phyloP scores from a whole-genome alignment of 1,140 invertebrate species.

The Bemisia tabaci region DNA sequence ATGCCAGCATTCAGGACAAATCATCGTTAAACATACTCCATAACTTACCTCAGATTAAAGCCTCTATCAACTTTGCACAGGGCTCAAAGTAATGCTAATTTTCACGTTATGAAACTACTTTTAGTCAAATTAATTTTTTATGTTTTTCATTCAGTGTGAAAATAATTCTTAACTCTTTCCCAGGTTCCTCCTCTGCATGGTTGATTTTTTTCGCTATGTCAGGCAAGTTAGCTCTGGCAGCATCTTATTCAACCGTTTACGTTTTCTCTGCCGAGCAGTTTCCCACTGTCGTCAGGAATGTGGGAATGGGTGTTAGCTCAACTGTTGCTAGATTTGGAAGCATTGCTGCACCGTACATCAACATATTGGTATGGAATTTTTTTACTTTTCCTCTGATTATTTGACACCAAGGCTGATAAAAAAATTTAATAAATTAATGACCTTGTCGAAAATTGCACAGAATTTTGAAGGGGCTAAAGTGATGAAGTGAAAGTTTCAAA shows the following conservation, averaged over 20 bases:
- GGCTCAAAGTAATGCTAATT: too few relatives aligned
- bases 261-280: slow-evolving; percentile 71
- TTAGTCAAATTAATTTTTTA: too few relatives aligned
- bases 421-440: slow-evolving; percentile 5
- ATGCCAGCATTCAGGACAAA: too few relatives aligned
- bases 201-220: slow-evolving; percentile 48
- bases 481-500: not conserved
- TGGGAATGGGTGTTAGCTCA: slow-evolving; percentile 59
- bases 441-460: not conserved
- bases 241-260: slow-evolving; percentile 65
- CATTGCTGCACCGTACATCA: slow-evolving; percentile 57
- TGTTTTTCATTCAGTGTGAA: slow-evolving; percentile 1
- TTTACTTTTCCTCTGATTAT: not conserved
- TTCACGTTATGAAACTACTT: too few relatives aligned
- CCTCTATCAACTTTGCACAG: too few relatives aligned
- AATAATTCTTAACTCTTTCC: slow-evolving; percentile 2
- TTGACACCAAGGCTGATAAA: not conserved
- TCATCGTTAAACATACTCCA: too few relatives aligned
- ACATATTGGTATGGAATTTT: slow-evolving; percentile 37
- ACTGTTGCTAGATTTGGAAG: slow-evolving; percentile 62
- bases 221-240: slow-evolving; percentile 67
- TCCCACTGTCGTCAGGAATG: slow-evolving; percentile 67
- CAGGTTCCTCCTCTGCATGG: slow-evolving; percentile 22
- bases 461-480: not conserved
- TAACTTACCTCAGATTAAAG: too few relatives aligned